Evolutionary conservation across 2,797 vertebrate genomes (phyloP), one percentile per base, ranked within the genome.

Genomic region (Danionella dracula): DNA sequence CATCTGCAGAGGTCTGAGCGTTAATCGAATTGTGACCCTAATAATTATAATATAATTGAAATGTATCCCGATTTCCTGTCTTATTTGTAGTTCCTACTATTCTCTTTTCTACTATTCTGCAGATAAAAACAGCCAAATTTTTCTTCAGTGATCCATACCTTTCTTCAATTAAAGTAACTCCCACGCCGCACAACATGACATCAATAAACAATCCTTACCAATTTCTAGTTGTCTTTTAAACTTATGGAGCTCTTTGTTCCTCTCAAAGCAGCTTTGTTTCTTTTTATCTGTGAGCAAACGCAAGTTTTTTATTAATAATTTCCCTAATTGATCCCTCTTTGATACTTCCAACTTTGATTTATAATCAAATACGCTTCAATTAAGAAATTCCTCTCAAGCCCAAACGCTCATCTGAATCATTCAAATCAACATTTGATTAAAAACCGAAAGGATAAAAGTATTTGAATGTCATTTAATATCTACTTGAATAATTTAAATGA

Each of bases 281-380:
- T 54, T 66, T 61, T 40, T n/a, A n/a, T 61, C n/a, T 34, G 63
- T 48, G 10, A 35, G 53, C 54, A 35, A 16, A 64, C 16, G 7
- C 1, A n/a, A 4, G 13, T 7, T 4, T 35, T 65, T 44, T 35
- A 65, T 45, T 45, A 65, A 35, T 65, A 44, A 54, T 27, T 65
- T 37, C 13, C 44, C 29, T 54, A 54, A 54, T 23, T 45, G 61
- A 27, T 64, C 32, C 19, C n/a, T 45, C 40, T 44, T 65, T 65
- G 19, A 65, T 54, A 35, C 42, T 12, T 45, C 27, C 27, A 38
- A 42, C 40, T 44, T 35, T 64, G 19, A 54, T 44, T 44, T 21
- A 17, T 19, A 44, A 12, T 23, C 31, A 53, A 42, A 13, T 2
- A 27, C 23, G 16, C n/a, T 56, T 41, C 23, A 56, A 64, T 50